Percentiles rank a stretch among this genome's conserved stretches.
phyloP scores from a whole-genome alignment of 2,113 vertebrate species.

The Corythornis vintsioides region DNA sequence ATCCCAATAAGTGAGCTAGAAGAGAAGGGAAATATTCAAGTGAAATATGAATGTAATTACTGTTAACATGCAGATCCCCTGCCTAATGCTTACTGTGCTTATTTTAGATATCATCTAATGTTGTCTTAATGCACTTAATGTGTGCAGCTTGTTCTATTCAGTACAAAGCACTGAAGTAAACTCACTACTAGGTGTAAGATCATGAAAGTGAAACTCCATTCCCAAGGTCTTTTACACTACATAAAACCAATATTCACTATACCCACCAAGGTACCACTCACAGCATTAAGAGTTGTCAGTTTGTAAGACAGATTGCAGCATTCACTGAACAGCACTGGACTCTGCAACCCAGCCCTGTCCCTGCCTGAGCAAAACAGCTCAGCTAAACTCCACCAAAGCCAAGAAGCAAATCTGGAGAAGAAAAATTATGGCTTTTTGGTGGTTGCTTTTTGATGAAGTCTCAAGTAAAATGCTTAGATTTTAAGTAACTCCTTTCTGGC shows the following conservation, averaged over 20 bases:
- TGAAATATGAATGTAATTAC: neutral
- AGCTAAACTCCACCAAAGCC: neutral
- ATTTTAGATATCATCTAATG: neutral
- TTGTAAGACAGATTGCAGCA: neutral
- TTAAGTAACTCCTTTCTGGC: neutral
- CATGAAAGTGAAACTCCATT: neutral
- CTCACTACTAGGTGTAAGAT: neutral
- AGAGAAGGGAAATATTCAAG: neutral
- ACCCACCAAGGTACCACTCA: neutral
- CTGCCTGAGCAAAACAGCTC: neutral
- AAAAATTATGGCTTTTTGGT: neutral
- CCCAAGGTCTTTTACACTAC: neutral
- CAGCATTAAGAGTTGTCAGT: neutral
- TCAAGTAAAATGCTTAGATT: neutral
- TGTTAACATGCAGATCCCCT: neutral
- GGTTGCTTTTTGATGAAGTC: neutral
- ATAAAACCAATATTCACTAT: neutral
- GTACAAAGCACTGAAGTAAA: neutral
- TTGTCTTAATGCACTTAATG: neutral
- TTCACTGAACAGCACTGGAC: neutral
- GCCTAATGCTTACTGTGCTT: neutral
- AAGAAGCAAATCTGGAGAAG: neutral
- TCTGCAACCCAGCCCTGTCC: neutral
- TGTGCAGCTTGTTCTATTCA: neutral
- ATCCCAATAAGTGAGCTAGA: slow-evolving; percentile 72